Evolutionary conservation across 2,888 invertebrate species (phyloP), one percentile per base, ranked within the genome.

Genomic region (Coelinius sp.): DNA sequence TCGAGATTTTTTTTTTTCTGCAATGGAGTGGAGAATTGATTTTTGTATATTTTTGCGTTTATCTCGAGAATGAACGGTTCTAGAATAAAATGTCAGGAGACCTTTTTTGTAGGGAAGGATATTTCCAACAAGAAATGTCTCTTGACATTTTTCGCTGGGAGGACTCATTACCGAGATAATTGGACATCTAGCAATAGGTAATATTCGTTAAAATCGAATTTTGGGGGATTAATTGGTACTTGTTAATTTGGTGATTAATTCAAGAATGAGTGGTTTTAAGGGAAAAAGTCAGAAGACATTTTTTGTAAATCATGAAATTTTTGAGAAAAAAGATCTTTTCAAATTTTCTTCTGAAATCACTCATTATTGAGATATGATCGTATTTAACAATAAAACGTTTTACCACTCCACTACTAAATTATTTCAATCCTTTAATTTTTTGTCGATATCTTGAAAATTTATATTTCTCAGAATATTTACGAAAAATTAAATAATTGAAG

Each of bases 1-100:
- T 76, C 72, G 70, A 77, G 71, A 27, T 67, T 70, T 67, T 53
- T 66, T 67, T 35, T 46, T 41, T 24, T 67, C 27, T 46, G 31
- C n/a, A 20, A 17, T 52, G 0, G 10, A 49, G 17, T 49, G 17
- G 1, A 49, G 8, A 20, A 10, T 53, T 41, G n/a, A 1, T 53
- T 25, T 25, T n/a, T 12, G 17, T 53, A 8, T 2, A 53, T 25
- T 53, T 5, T 52, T 1, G 12, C 5, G 12, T 6, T 12, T 52
- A 24, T 24, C 22, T 52, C 22, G 7, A 22, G 12, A 24, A 24
- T 4, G 24, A 52, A 22, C 22, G 24, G 1, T 24, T 12, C 12
- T 12, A 24, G 24, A 24, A 22, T 10, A 24, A 24, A 52, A 52
- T 22, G 24, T 24, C 22, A 52, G 8, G 12, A 24, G n/a, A 52